Evolutionary conservation across 2,888 invertebrate species (phyloP).

Genomic region (Tineola bisselliella): DNA sequence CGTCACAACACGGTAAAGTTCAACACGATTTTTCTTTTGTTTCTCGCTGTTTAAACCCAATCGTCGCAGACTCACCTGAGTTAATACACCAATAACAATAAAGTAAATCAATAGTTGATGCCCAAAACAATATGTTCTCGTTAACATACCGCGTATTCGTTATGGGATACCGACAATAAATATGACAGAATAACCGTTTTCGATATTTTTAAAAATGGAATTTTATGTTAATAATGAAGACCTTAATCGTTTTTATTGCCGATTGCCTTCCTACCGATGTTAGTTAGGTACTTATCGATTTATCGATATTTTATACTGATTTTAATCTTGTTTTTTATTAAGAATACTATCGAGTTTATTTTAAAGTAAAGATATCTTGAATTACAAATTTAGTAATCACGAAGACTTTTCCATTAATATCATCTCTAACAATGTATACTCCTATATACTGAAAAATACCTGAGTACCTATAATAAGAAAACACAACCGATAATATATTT

Average conservation of each 20-base stretch:
- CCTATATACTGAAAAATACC: too few species aligned
- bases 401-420: too few species aligned
- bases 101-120: slow-evolving; percentile 43
- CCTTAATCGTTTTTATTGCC: background rate
- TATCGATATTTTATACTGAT: background rate
- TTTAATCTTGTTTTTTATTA: background rate
- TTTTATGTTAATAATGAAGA: background rate
- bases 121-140: slow-evolving; percentile 33
- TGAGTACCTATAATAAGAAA: too few species aligned
- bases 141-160: slow-evolving; percentile 14
- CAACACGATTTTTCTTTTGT: slow-evolving; percentile 14
- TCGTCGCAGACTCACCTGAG: slow-evolving; percentile 22
- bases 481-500: too few species aligned
- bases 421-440: too few species aligned
- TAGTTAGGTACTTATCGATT: background rate
- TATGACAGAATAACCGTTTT: slow-evolving; percentile 4
- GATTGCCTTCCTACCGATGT: background rate
- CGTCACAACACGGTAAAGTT: slow-evolving; percentile 16
- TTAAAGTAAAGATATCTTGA: slow-evolving; percentile 3
- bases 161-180: slow-evolving; percentile 14
- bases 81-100: slow-evolving; percentile 47
- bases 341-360: background rate
- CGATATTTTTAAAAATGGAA: slow-evolving; percentile 3
- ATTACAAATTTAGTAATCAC: slow-evolving; percentile 2
- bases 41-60: slow-evolving; percentile 15